Evolutionary conservation across 2,888 invertebrate genomes (phyloP).

Genomic region (Netelia virgata): DNA sequence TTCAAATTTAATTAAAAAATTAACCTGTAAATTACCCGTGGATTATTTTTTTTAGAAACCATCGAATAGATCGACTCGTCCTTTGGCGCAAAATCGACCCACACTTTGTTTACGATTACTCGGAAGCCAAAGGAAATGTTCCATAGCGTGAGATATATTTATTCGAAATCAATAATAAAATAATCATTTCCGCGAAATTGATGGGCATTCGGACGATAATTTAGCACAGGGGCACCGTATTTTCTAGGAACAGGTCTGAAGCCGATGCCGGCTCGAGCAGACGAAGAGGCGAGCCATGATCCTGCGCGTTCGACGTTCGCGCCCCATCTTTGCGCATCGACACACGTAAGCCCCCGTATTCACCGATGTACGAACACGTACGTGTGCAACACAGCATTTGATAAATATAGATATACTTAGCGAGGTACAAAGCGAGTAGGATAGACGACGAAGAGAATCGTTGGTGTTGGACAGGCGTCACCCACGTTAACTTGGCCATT

Average conservation of each 20-base stretch:
- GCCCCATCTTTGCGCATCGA: slow-evolving; percentile 1
- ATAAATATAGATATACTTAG: slow-evolving; percentile 7
- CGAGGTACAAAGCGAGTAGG: background rate
- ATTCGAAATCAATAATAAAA: background rate
- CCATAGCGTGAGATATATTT: background rate
- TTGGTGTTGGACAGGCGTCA: slow-evolving; percentile 37
- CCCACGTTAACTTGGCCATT: slow-evolving; percentile 51
- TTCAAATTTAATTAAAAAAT: too few relatives aligned
- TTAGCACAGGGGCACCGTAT: slow-evolving; percentile 36
- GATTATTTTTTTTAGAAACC: background rate
- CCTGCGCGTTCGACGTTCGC: slow-evolving; percentile 51
- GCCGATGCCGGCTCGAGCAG: slow-evolving; percentile 27
- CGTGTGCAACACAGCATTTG: background rate
- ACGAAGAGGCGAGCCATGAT: slow-evolving; percentile 40
- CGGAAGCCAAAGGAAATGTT: too few relatives aligned
- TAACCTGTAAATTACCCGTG: background rate
- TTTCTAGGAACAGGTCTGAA: slow-evolving; percentile 57
- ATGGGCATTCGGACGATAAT: background rate
- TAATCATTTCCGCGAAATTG: background rate
- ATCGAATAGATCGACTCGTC: background rate
- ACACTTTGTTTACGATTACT: too few relatives aligned
- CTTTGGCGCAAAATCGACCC: too few relatives aligned
- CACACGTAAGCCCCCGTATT: background rate
- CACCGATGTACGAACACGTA: background rate
- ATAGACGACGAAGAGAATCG: slow-evolving; percentile 14